Conservation (phyloP, 92 coral and sea anemone species). For the Actinernus sp. region DNA sequence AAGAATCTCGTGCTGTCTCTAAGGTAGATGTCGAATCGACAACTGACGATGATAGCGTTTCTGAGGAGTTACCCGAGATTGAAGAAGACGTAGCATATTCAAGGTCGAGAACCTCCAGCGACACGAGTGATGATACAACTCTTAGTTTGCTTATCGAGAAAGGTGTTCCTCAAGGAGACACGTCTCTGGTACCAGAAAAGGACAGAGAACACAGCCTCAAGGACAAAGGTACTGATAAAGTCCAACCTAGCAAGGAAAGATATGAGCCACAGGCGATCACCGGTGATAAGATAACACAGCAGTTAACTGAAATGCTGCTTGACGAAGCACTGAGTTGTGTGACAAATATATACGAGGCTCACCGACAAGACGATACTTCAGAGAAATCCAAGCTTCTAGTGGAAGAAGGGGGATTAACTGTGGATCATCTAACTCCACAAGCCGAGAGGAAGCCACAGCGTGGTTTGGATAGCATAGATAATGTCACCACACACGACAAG, state of each 20-base stretch:
- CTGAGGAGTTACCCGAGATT: slow-evolving; percentile 69
- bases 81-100: slow-evolving; percentile 17
- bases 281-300: slow-evolving; percentile 63
- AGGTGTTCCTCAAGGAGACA: neutral
- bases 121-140: slow-evolving; percentile 7
- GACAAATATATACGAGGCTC: slow-evolving; percentile 56
- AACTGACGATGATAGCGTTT: slow-evolving; percentile 59
- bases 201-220: neutral
- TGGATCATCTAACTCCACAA: neutral
- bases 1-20: slow-evolving; percentile 9
- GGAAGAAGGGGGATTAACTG: neutral
- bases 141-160: neutral
- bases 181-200: too few species aligned
- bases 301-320: slow-evolving; percentile 55
- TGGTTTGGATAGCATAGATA: neutral
- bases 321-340: slow-evolving; percentile 66
- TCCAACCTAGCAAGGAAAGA: neutral
- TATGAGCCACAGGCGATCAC: neutral
- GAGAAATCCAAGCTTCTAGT: neutral
- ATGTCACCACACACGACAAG: neutral
- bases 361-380: slow-evolving; percentile 4
- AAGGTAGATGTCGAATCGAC: neutral
- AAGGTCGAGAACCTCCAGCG: slow-evolving; percentile 18
- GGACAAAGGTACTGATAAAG: neutral
- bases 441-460: neutral